Evolutionary conservation across 2,113 vertebrate genomes (phyloP).

Genomic region (Phaethon lepturus): DNA sequence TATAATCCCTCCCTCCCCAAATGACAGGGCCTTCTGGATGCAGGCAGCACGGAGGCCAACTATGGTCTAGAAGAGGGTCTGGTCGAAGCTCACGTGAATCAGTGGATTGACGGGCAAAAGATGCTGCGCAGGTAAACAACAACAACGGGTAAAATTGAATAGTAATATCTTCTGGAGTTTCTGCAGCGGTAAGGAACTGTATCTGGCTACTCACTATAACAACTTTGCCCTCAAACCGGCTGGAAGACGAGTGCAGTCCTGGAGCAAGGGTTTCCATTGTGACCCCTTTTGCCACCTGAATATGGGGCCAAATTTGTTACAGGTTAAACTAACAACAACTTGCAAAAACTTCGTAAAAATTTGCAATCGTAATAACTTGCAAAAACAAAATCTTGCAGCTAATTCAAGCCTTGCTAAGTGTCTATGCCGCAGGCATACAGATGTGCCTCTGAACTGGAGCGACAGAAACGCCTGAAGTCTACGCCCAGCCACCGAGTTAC

Average conservation of each 20-base stretch:
- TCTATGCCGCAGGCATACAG: neutral
- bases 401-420: neutral
- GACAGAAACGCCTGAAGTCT: neutral
- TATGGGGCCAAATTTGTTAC: neutral
- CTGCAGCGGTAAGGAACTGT: neutral
- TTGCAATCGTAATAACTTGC: neutral
- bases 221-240: neutral
- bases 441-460: neutral
- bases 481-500: fast-evolving
- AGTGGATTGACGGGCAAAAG: neutral
- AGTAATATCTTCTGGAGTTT: neutral
- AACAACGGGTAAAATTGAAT: neutral
- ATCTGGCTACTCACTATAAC: neutral
- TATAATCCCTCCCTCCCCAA: neutral
- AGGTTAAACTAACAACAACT: neutral
- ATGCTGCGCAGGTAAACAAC: neutral
- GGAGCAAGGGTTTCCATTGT: fast-evolving
- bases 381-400: neutral
- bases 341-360: neutral
- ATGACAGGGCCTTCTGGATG: neutral
- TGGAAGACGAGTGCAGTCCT: neutral
- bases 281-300: neutral
- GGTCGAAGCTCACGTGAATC: fast-evolving
- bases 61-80: neutral
- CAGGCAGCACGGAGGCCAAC: neutral